These are phyloP conservation scores for Ochotona curzoniae DNA, from an alignment of 2,113 vertebrate genomes.

Conservation along the genomic window DNA sequence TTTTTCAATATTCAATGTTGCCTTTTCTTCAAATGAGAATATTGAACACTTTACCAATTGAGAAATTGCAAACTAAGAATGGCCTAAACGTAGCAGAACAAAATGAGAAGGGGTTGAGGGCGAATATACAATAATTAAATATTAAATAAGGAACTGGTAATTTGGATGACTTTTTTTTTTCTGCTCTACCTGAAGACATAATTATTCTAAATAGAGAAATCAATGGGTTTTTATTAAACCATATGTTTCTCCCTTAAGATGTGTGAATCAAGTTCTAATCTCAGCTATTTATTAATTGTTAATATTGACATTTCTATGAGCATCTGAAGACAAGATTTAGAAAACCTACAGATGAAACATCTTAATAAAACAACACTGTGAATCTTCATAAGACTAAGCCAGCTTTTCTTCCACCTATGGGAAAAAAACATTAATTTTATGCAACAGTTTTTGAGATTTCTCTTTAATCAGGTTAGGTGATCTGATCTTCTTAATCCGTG, in stretches of 20 bases:
- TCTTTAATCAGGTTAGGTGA: neutral
- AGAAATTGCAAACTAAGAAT: neutral
- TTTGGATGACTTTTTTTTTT: slow-evolving; percentile 40
- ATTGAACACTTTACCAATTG: neutral
- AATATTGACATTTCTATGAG: slow-evolving; percentile 22
- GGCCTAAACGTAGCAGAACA: neutral
- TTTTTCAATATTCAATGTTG: slow-evolving; percentile 18
- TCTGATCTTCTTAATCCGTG: neutral
- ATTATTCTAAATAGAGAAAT: slow-evolving; percentile 59
- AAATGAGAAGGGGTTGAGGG: neutral
- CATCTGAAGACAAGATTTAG: slow-evolving; percentile 35
- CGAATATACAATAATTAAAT: neutral
- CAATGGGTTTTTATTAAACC: slow-evolving; percentile 9
- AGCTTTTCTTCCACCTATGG: slow-evolving; percentile 14
- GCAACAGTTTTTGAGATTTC: slow-evolving; percentile 32
- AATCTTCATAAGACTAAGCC: neutral
- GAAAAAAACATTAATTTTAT: slow-evolving; percentile 25
- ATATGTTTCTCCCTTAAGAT: slow-evolving; percentile 14
- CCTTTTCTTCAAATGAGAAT: slow-evolving; percentile 30
- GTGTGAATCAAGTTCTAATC: slow-evolving; percentile 25
- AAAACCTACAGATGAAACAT: slow-evolving; percentile 3
- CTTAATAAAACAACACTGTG: slow-evolving; percentile 17
- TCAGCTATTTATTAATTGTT: slow-evolving; percentile 56
- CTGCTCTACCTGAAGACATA: neutral
- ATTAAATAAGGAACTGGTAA: neutral